phyloP scores from a whole-genome alignment of 1,140 invertebrate genomes.

The Zaprionus inermis region DNA sequence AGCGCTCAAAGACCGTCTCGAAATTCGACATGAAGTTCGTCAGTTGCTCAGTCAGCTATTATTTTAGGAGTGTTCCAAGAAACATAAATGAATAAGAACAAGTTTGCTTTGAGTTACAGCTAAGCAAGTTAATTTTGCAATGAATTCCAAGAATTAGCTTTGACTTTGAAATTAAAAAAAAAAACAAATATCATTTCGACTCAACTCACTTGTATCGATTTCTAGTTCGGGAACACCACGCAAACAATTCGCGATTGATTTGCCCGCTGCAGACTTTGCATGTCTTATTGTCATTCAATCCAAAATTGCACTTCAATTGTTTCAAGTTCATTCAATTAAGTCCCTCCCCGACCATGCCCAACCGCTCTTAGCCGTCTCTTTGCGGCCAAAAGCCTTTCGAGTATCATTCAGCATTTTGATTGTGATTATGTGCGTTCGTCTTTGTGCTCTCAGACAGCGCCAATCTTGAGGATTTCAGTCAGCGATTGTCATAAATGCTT shows the following conservation, averaged over 20 bases:
- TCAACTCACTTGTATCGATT: not conserved
- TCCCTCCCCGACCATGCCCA: not conserved
- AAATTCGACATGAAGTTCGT: conserved; percentile 29
- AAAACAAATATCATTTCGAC: not conserved
- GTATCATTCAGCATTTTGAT: conserved; percentile 49
- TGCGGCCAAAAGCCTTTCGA: conserved; percentile 47
- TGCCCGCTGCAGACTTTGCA: conserved; percentile 8
- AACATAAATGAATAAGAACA: not conserved
- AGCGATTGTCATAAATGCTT: conserved; percentile 24
- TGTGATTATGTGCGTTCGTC: conserved; percentile 32
- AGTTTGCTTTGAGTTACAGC: no score
- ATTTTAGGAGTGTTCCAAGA: conserved; percentile 38
- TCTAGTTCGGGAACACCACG: conserved; percentile 31
- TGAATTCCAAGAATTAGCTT: not conserved
- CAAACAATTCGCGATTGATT: not conserved
- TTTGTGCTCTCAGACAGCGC: conserved; percentile 29
- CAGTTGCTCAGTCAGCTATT: conserved; percentile 33
- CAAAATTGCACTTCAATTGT: conserved; percentile 65
- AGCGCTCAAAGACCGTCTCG: conserved; percentile 55
- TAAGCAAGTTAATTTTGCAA: no score
- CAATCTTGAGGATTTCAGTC: conserved; percentile 25
- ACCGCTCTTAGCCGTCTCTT: conserved; percentile 11
- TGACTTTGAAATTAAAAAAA: not conserved
- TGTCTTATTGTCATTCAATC: conserved; percentile 27
- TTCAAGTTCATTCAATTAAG: conserved; percentile 74